Conservation (phyloP, 2,888 invertebrate species). For the Ectemnius cavifrons region DNA sequence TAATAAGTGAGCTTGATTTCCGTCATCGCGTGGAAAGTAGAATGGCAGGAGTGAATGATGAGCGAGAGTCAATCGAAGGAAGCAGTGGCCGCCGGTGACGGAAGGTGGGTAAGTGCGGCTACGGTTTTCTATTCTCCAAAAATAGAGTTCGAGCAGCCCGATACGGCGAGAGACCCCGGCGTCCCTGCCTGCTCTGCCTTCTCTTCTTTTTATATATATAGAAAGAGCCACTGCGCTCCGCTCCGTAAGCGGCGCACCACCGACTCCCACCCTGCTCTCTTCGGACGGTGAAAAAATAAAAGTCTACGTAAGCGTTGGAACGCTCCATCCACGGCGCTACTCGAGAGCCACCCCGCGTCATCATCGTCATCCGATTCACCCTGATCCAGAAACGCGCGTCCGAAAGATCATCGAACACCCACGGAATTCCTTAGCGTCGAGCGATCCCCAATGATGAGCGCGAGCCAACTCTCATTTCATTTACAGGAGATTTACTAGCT, state of each 20-base stretch:
- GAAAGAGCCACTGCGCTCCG: constrained; percentile 20
- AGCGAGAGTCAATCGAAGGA: constrained; percentile 20
- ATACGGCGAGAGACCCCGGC: constrained; percentile 60
- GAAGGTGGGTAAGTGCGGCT: constrained; percentile 48
- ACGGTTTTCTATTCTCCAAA: constrained; percentile 72
- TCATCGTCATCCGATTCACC: background rate
- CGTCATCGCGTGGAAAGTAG: constrained; percentile 22
- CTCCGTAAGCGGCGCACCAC: background rate
- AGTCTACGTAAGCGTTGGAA: constrained; percentile 2
- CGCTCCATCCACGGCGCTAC: constrained; percentile 33
- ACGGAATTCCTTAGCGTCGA: background rate
- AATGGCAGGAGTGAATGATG: no score
- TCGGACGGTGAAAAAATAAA: constrained; percentile 14
- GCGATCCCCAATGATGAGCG: background rate
- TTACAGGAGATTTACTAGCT: background rate
- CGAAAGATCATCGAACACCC: background rate
- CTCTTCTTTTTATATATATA: constrained; percentile 34
- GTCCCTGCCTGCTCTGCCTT: constrained; percentile 24
- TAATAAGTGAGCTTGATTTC: background rate
- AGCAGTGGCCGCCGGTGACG: constrained; percentile 29
- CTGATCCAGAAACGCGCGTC: constrained; percentile 6
- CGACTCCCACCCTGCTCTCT: constrained; percentile 7
- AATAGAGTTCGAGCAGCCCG: constrained; percentile 73
- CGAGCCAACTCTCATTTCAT: background rate
- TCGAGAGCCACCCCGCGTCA: constrained; percentile 7